Percentiles rank a stretch among this genome's conserved stretches.
phyloP scores from a whole-genome alignment of 92 coral and sea anemone species.

The Pocillopora grandis region DNA sequence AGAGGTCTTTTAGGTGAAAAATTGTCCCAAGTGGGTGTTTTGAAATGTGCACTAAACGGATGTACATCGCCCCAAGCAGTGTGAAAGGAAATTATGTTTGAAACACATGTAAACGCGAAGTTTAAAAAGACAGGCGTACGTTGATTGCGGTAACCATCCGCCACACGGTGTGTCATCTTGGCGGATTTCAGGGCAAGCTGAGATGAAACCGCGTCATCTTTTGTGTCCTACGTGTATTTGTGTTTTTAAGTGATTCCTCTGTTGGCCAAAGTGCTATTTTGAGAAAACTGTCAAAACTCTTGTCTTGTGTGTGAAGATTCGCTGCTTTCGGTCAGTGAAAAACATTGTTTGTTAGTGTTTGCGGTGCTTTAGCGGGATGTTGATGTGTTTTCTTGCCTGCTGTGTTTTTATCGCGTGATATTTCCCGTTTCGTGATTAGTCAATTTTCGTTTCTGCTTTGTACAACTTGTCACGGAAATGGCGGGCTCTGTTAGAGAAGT shows the following conservation, averaged over 20 bases:
- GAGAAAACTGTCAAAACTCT: background rate
- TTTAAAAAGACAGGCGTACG: background rate
- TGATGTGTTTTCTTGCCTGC: background rate
- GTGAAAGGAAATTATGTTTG: background rate
- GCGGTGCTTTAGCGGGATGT: background rate
- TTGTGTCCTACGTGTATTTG: background rate
- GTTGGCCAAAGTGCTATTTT: background rate
- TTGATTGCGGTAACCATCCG: background rate
- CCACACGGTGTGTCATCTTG: background rate
- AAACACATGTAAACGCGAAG: background rate
- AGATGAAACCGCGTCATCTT: too few species aligned
- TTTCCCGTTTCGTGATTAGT: background rate
- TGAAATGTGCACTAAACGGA: constrained; percentile 4
- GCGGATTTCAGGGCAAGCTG: too few species aligned
- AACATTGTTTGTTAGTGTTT: background rate
- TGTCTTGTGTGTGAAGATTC: background rate
- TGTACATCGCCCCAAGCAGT: background rate
- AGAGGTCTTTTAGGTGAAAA: constrained; percentile 23
- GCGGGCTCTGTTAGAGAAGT: constrained; percentile 3
- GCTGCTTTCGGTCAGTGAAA: background rate
- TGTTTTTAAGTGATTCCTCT: too few species aligned
- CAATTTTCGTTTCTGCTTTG: constrained; percentile 6
- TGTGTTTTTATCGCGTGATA: background rate
- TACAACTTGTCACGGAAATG: constrained; percentile 33
- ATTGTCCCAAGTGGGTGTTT: constrained; percentile 16